Conservation (phyloP, 2,113 vertebrate species). For the Rhodinocichla rosea region DNA sequence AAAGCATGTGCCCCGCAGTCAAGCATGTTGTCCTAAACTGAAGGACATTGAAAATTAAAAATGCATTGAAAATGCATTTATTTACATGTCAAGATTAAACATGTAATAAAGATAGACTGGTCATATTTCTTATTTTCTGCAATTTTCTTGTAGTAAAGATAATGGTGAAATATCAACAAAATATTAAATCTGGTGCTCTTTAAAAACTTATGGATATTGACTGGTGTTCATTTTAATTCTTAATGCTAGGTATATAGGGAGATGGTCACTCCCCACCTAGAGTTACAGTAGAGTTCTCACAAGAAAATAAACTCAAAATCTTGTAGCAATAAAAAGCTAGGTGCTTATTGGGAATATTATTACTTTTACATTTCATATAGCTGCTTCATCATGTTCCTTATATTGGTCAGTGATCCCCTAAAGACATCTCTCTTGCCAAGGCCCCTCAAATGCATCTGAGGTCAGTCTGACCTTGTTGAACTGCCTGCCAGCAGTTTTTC, state of each 20-base stretch:
- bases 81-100: background rate
- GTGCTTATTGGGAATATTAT: background rate
- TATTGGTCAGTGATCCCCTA: background rate
- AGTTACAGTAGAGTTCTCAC: background rate
- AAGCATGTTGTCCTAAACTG: background rate
- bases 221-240: background rate
- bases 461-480: background rate
- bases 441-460: background rate
- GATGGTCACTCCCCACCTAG: background rate
- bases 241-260: background rate
- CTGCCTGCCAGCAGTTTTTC: conserved; percentile 5
- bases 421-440: background rate
- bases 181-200: background rate
- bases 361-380: background rate
- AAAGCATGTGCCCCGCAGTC: accelerated
- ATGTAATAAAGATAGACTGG: background rate
- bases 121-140: background rate
- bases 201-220: background rate
- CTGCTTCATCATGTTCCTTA: conserved; percentile 6
- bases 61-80: background rate
- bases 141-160: background rate
- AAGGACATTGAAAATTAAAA: background rate
- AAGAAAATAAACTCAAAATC: conserved; percentile 12
- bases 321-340: background rate
- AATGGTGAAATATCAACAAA: background rate